phyloP scores from a whole-genome alignment of 2,797 vertebrate genomes.

The Gymnodraco acuticeps region DNA sequence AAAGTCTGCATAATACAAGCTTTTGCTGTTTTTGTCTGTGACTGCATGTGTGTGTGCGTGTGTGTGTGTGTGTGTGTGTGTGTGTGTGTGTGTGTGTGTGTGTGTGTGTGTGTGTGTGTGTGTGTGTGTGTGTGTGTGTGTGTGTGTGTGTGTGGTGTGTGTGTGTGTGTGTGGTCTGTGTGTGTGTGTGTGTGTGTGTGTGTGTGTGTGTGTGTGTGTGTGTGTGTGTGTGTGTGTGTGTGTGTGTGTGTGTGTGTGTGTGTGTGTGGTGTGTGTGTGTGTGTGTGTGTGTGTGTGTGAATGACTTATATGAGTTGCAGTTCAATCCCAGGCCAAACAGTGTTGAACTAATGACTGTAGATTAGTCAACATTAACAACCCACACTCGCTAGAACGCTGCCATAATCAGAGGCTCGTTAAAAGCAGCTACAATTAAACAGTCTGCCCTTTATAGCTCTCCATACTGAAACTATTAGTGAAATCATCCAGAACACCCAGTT shows the following conservation, averaged over 20 bases:
- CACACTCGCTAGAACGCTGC: slow-evolving; percentile 81
- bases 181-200: no score
- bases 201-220: slow-evolving; percentile 1
- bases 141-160: no score
- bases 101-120: slow-evolving; percentile 19
- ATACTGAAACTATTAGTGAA: slow-evolving; percentile 86
- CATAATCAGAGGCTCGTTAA: slow-evolving; percentile 83
- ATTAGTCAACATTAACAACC: slow-evolving; percentile 83
- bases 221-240: slow-evolving; percentile 18
- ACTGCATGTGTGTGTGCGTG: slow-evolving; percentile 7
- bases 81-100: slow-evolving; percentile 15
- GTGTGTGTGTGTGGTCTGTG: no score
- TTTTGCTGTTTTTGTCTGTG: slow-evolving; percentile 23
- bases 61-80: slow-evolving; percentile 4
- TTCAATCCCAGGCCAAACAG: slow-evolving; percentile 79
- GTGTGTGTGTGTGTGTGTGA: slow-evolving; percentile 19
- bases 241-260: slow-evolving; percentile 7
- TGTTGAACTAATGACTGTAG: slow-evolving; percentile 83
- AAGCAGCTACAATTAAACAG: slow-evolving; percentile 83
- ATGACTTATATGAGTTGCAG: slow-evolving; percentile 53
- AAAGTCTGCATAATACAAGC: no score
- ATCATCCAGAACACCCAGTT: slow-evolving; percentile 80
- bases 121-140: not conserved
- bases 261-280: slow-evolving; percentile 19
- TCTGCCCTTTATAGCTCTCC: slow-evolving; percentile 80